Evolutionary conservation across 2,797 vertebrate species (phyloP).

Genomic region (Enteromius mattozi): DNA sequence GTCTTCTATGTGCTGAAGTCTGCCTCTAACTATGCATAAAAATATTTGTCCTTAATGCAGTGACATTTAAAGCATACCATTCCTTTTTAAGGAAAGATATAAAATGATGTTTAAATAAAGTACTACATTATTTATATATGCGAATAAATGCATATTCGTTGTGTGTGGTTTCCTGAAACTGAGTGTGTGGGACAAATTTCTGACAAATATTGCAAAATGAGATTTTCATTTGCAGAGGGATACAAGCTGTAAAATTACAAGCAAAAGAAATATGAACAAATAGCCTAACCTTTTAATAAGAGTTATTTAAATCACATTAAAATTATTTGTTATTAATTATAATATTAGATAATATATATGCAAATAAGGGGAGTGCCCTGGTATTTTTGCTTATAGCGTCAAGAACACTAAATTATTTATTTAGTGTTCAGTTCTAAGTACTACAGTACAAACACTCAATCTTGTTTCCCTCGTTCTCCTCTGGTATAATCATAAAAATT

Average conservation of each 20-base stretch:
- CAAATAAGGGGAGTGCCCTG: constrained; percentile 2
- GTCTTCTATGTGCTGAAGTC: background rate
- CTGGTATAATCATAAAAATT: constrained; percentile 9
- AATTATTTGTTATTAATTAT: background rate
- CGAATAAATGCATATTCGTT: background rate
- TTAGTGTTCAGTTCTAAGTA: background rate
- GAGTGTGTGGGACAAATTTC: background rate
- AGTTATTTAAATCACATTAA: no score
- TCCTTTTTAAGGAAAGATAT: background rate
- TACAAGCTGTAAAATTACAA: background rate
- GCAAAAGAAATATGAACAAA: background rate
- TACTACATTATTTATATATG: background rate
- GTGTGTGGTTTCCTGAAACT: background rate
- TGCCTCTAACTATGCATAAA: background rate
- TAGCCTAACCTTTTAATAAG: background rate
- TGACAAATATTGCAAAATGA: background rate
- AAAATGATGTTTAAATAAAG: background rate
- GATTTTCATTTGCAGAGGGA: background rate
- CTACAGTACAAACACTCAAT: background rate
- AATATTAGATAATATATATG: background rate
- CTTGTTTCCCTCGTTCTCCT: background rate
- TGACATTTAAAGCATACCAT: background rate
- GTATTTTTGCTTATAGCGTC: background rate
- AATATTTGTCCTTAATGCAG: background rate
- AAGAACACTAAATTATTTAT: background rate